Base-by-base conservation (phyloP, 1,140 invertebrate genomes). In the Bombus huntii region DNA sequence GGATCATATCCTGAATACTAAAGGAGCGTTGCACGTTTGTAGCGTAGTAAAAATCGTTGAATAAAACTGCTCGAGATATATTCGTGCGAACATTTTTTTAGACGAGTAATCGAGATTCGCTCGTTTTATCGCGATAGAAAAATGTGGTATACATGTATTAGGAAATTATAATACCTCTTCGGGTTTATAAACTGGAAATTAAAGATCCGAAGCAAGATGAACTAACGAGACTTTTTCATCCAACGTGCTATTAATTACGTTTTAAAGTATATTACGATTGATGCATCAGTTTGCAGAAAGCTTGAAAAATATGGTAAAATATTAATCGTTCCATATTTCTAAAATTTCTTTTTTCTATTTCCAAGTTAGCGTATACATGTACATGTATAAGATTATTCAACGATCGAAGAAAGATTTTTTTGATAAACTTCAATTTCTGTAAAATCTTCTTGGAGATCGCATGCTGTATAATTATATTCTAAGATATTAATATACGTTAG, bases 1-100 rank as follows among this genome's bases (percentile, higher is more conserved):
- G n/a, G 73, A 74, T 74, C 73, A 47, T 53, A 53, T 74, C 44
- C 44, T 74, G 44, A 53, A 74, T 74, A 34, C 44, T 2, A 73
- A 73, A 73, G 28, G 72, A 73, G 72, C 72, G 42, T 73, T 73
- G 28, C 42, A 47, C 73, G 42, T 22, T 44, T 3, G 28, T n/a
- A 22, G 39, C 28, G 28, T 73, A 15, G n/a, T 73, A 73, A 73
- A 73, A 53, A 74, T 74, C 73, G 31, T 74, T 1, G 73, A 53
- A 18, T 22, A 34, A 74, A 74, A 74, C 31, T 47, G 72, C n/a
- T 22, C 42, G 28, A 42, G 28, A 37, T 44, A 44, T 18, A 5
- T 44, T n/a, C 37, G 37, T 42, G 42, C 5, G 37, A 39, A 28
- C 9, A 31, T 15, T 65, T 31, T 4, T 65, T n/a, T 6, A 13